These are phyloP conservation scores for Dicrurus megarhynchus DNA, from an alignment of 2,113 vertebrate genomes.

Conservation along the genomic window DNA sequence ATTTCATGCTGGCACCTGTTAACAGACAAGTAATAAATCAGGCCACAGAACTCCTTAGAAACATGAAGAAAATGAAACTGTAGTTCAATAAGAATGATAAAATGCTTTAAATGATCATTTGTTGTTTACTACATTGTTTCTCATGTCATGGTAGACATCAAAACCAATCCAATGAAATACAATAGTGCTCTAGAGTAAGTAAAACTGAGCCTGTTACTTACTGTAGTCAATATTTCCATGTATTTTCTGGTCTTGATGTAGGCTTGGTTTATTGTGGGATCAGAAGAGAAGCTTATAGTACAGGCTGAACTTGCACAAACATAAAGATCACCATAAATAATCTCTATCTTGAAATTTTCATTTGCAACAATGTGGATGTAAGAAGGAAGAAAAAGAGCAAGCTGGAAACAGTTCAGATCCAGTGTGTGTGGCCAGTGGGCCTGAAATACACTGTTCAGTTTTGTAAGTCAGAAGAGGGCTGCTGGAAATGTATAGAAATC, in stretches of 20 bases:
- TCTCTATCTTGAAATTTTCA: constrained; percentile 29
- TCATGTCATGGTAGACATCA: constrained; percentile 13
- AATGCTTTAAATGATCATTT: constrained; percentile 68
- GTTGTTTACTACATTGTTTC: constrained; percentile 22
- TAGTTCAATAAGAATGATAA: constrained; percentile 64
- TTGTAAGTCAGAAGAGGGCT: neutral
- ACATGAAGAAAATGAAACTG: constrained; percentile 3
- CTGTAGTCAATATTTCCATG: constrained; percentile 13
- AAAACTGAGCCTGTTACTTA: constrained; percentile 31
- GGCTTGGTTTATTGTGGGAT: constrained; percentile 4
- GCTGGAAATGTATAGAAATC: constrained; percentile 4
- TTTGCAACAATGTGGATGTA: neutral
- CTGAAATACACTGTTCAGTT: constrained; percentile 17
- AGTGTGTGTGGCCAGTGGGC: neutral
- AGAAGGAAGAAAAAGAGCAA: neutral
- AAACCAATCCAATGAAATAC: neutral
- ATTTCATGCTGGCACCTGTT: neutral
- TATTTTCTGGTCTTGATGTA: constrained; percentile 26
- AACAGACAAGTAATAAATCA: neutral
- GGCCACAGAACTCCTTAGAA: constrained; percentile 13
- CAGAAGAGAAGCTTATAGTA: constrained; percentile 11
- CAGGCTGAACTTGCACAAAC: neutral
- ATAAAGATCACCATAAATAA: constrained; percentile 60
- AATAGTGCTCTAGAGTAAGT: neutral
- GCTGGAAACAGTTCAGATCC: constrained; percentile 22